phyloP scores from a whole-genome alignment of 2,888 invertebrate genomes.

The Polydesmus complanatus region DNA sequence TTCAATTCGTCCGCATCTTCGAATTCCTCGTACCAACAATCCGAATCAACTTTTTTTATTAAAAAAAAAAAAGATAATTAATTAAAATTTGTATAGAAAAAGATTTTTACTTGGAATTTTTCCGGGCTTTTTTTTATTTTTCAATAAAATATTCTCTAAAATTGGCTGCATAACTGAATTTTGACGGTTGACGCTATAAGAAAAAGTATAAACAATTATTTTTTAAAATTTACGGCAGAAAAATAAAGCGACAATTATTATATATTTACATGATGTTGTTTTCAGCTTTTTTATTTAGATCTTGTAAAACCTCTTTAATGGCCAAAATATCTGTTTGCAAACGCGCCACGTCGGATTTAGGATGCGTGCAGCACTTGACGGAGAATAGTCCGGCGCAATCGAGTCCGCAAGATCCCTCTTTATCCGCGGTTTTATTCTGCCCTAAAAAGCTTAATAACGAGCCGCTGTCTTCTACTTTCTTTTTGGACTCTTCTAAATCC shows the following conservation, averaged over 20 bases:
- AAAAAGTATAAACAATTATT: background rate
- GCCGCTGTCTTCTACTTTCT: slow-evolving; percentile 66
- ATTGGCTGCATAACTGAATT: too few species aligned
- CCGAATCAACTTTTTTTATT: too few species aligned
- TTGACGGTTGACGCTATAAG: too few species aligned
- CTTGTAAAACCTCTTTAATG: background rate
- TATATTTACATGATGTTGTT: background rate
- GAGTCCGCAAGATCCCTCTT: slow-evolving; percentile 5
- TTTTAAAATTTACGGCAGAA: background rate
- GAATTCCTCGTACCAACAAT: background rate
- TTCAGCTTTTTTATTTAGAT: background rate
- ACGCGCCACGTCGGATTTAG: slow-evolving; percentile 55
- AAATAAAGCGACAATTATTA: background rate
- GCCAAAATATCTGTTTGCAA: slow-evolving; percentile 40
- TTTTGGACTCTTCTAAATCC: slow-evolving; percentile 56
- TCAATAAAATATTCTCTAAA: too few species aligned
- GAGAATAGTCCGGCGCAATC: slow-evolving; percentile 31
- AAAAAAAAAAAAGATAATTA: too few species aligned
- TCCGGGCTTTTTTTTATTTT: too few species aligned
- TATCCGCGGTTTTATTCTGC: slow-evolving; percentile 2
- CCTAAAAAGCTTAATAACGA: slow-evolving; percentile 34
- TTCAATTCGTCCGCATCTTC: too few species aligned
- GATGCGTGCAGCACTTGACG: slow-evolving; percentile 38
- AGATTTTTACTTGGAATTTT: too few species aligned
- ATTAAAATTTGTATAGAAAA: too few species aligned